phyloP scores from a whole-genome alignment of 2,888 invertebrate genomes.

The Leptopilina myrica region DNA sequence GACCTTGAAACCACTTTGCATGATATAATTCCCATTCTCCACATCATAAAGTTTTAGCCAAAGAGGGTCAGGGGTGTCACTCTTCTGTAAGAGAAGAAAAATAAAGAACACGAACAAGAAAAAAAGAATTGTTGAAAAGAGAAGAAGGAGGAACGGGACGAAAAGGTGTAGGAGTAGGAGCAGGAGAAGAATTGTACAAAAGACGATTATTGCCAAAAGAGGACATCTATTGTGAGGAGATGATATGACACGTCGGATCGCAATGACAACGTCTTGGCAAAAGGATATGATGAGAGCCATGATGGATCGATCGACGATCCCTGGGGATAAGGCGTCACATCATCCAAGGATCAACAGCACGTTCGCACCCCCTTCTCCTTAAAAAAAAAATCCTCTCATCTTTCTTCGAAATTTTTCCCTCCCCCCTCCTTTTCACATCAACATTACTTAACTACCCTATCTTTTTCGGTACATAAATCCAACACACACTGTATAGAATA shows the following conservation, averaged over 20 bases:
- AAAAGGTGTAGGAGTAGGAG: too few relatives aligned
- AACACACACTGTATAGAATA: slow-evolving; percentile 54
- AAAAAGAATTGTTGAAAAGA: too few relatives aligned
- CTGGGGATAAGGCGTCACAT: slow-evolving; percentile 71
- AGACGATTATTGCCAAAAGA: background rate
- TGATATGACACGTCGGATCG: slow-evolving; percentile 50
- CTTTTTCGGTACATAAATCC: slow-evolving; percentile 46
- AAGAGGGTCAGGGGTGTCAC: too few relatives aligned
- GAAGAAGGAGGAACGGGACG: too few relatives aligned
- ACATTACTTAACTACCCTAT: slow-evolving; percentile 60
- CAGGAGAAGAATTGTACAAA: too few relatives aligned
- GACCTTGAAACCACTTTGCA: too few relatives aligned
- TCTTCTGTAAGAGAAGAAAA: too few relatives aligned
- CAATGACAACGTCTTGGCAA: slow-evolving; percentile 38
- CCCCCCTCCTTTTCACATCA: slow-evolving; percentile 53
- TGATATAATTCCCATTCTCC: too few relatives aligned
- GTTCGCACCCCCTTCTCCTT: slow-evolving; percentile 57
- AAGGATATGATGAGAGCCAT: slow-evolving; percentile 58
- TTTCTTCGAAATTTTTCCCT: slow-evolving; percentile 55
- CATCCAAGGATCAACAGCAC: slow-evolving; percentile 69
- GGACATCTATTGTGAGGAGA: slow-evolving; percentile 37
- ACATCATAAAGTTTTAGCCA: too few relatives aligned
- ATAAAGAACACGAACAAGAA: too few relatives aligned
- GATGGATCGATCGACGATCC: slow-evolving; percentile 73
- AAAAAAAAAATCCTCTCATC: slow-evolving; percentile 57